These are phyloP conservation scores for Nomada fabriciana DNA, from an alignment of 2,888 invertebrate species.

Conservation along the genomic window DNA sequence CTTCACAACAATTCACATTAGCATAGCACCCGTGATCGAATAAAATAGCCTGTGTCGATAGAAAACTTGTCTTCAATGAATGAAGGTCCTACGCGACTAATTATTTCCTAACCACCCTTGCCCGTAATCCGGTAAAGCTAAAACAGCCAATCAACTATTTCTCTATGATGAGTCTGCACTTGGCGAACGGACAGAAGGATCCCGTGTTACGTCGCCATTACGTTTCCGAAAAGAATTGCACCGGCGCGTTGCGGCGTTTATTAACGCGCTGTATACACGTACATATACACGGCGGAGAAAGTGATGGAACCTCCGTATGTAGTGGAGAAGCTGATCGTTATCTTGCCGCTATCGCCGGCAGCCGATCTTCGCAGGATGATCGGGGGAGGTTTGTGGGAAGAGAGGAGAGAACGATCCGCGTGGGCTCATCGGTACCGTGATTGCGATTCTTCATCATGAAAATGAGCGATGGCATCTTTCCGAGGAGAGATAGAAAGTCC, in stretches of 20 bases:
- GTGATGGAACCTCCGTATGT: slow-evolving; percentile 76
- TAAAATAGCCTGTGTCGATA: too few relatives aligned
- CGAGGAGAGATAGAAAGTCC: slow-evolving; percentile 50
- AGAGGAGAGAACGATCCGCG: slow-evolving; percentile 58
- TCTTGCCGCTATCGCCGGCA: slow-evolving; percentile 75
- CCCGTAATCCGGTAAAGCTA: too few relatives aligned
- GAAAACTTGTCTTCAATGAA: too few relatives aligned
- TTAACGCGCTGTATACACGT: slow-evolving; percentile 50
- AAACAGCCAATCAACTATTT: too few relatives aligned
- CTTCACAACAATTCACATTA: background rate
- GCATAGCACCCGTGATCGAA: background rate
- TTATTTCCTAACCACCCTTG: too few relatives aligned
- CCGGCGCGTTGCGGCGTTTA: slow-evolving; percentile 37
- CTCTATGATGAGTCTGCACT: background rate
- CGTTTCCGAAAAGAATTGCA: background rate
- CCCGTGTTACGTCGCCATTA: slow-evolving; percentile 4
- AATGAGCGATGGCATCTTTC: slow-evolving; percentile 54
- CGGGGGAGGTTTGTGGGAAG: slow-evolving; percentile 76
- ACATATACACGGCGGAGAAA: slow-evolving; percentile 71
- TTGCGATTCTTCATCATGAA: slow-evolving; percentile 68
- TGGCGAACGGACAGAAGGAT: background rate
- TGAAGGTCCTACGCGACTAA: too few relatives aligned
- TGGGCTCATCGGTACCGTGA: slow-evolving; percentile 45
- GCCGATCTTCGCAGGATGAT: slow-evolving; percentile 77
- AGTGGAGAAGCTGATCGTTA: slow-evolving; percentile 78